phyloP scores from a whole-genome alignment of 1,140 invertebrate species.

The Nephila pilipes region DNA sequence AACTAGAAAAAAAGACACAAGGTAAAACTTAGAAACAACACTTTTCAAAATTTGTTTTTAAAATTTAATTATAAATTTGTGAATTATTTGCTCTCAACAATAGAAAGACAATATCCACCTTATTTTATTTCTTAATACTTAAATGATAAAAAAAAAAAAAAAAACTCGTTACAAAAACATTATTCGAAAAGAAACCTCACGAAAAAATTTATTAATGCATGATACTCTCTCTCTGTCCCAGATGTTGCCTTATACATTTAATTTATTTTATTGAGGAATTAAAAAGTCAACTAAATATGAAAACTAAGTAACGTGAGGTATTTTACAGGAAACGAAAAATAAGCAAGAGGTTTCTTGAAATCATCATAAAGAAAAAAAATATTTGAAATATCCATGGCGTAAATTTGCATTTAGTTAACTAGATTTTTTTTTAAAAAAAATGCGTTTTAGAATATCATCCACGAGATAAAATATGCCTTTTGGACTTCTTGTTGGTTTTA shows the following conservation, averaged over 20 bases:
- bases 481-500: not conserved
- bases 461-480: conserved; percentile 10
- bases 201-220: not conserved
- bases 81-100: too few relatives aligned
- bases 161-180: too few relatives aligned
- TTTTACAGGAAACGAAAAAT: not conserved
- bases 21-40: too few relatives aligned
- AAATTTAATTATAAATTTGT: too few relatives aligned
- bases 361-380: not conserved
- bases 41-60: too few relatives aligned
- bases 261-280: not conserved
- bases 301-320: not conserved
- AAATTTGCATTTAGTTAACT: conserved; percentile 19
- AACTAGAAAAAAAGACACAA: too few relatives aligned
- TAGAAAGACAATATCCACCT: too few relatives aligned
- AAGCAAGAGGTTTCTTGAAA: not conserved
- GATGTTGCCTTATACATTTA: not conserved
- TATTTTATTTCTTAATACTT: too few relatives aligned
- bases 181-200: not conserved
- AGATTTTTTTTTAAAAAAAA: not conserved
- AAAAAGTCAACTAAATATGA: not conserved
- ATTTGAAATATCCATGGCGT: not conserved
- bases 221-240: not conserved
- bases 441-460: conserved; percentile 1
- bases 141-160: too few relatives aligned